Base-by-base conservation (phyloP, 2,888 invertebrate species). In the Habrosyne pyritoides region DNA sequence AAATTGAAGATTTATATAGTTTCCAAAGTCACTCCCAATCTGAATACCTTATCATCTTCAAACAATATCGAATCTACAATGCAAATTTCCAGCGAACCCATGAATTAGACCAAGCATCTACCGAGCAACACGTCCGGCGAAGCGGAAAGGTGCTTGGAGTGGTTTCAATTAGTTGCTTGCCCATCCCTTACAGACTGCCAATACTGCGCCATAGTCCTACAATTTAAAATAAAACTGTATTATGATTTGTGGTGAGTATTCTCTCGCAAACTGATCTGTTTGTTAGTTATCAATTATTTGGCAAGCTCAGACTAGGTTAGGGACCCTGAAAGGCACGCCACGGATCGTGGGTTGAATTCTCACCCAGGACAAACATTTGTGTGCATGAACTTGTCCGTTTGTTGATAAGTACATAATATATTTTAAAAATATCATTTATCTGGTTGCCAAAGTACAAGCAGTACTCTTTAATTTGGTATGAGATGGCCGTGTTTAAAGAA, bases 81-180 rank as follows among this genome's bases (percentile, higher is more conserved):
- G 10, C 3, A 7, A n/a, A 33, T n/a, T n/a, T 33, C n/a, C 14
- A n/a, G 42, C 10, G 21, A 21, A 21, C 14, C 21, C 33, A 28
- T 12, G 22, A 47, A 52, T 61, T 66, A 52, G 30, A 51, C 47
- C 21, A 54, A 55, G n/a, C 57, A 53, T 54, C 60, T 56, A 62
- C 56, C 55, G 30, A 33, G 21, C 53, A 68, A 67, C 72, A 69
- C 67, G 71, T 64, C 67, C 73, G 59, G 59, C 61, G 75, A 70
- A 72, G 73, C 66, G 79, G 76, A 81, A 82, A 83, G 81, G 81
- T 79, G 76, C 72, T 78, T 77, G 67, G 71, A 71, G 76, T 64
- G 77, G 79, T 83, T 85, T 82, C 84, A 84, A 84, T 85, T 85
- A 85, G 81, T 71, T 63, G 60, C 70, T 58, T 61, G 65, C 55